Evolutionary conservation across 2,113 vertebrate species (phyloP).

Genomic region (Oenanthe oenanthe): DNA sequence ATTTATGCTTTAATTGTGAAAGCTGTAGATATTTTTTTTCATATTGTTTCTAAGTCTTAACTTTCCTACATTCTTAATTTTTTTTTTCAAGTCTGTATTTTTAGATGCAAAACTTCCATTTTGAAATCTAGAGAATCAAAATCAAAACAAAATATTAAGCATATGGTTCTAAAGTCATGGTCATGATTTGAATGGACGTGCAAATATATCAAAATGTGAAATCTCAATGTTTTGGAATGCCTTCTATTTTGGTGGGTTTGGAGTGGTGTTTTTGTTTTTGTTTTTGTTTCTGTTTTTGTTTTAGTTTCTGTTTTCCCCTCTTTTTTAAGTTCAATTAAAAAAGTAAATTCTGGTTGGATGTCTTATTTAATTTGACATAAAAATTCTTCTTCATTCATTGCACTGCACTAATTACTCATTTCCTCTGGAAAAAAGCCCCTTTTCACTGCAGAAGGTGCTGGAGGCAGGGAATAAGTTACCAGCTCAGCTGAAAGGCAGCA

Average conservation of each 20-base stretch:
- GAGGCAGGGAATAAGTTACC: not conserved
- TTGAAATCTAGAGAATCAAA: not conserved
- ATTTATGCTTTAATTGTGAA: not conserved
- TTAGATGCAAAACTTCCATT: not conserved
- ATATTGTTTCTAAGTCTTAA: not conserved
- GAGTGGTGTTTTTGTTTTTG: not conserved
- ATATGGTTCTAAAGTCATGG: not conserved
- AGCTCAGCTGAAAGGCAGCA: not conserved
- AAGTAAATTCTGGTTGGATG: not conserved
- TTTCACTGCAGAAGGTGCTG: not conserved
- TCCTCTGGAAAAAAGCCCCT: accelerated
- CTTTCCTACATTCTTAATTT: accelerated
- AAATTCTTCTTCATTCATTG: not conserved
- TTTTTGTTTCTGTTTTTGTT: too few species aligned
- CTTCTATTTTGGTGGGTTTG: not conserved
- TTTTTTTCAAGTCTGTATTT: not conserved
- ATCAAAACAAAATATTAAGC: not conserved
- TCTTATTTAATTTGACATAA: not conserved
- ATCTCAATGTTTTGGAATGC: not conserved
- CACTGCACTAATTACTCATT: not conserved
- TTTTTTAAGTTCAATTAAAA: not conserved
- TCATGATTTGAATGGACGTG: not conserved
- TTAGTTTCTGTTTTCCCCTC: not conserved
- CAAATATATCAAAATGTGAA: not conserved
- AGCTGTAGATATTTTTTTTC: not conserved